A percentile compares a stretch with the other conserved stretches of the same genome.
Evolutionary conservation across 2,113 vertebrate genomes (phyloP).

Genomic region (Myotis lucifugus): DNA sequence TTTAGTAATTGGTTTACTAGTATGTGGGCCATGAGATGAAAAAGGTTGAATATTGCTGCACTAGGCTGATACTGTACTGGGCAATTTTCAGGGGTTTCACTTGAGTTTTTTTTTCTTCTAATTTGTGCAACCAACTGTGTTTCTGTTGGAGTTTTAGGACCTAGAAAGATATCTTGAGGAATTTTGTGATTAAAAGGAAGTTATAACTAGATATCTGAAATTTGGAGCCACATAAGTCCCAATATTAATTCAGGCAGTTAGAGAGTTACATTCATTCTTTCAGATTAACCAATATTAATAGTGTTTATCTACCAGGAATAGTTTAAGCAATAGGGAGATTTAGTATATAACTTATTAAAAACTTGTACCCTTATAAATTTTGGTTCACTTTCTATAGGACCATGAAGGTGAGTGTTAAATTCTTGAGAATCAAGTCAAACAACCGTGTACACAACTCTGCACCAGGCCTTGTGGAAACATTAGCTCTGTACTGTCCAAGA

Average conservation of each 20-base stretch:
- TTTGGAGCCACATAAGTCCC: background rate
- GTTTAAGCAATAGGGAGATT: background rate
- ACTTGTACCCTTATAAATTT: background rate
- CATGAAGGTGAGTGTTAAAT: background rate
- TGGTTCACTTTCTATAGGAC: background rate
- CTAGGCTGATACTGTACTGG: background rate
- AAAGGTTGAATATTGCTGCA: background rate
- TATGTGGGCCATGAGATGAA: background rate
- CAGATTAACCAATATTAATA: constrained; percentile 9
- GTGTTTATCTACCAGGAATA: background rate
- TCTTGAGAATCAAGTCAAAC: background rate
- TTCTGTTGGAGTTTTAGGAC: background rate
- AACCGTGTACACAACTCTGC: rapidly evolving
- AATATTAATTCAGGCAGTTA: background rate
- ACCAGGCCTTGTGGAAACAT: background rate
- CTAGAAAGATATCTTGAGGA: background rate
- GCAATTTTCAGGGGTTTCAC: background rate
- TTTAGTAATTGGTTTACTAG: background rate
- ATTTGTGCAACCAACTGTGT: background rate
- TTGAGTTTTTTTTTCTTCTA: background rate
- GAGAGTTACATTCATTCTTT: background rate
- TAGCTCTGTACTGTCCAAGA: background rate
- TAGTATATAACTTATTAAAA: background rate
- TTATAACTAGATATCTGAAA: background rate
- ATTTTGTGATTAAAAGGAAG: constrained; percentile 7